Percentiles rank a stretch among this genome's conserved stretches.
phyloP scores from a whole-genome alignment of 2,113 vertebrate genomes.

The Gnathonemus longibarbis region DNA sequence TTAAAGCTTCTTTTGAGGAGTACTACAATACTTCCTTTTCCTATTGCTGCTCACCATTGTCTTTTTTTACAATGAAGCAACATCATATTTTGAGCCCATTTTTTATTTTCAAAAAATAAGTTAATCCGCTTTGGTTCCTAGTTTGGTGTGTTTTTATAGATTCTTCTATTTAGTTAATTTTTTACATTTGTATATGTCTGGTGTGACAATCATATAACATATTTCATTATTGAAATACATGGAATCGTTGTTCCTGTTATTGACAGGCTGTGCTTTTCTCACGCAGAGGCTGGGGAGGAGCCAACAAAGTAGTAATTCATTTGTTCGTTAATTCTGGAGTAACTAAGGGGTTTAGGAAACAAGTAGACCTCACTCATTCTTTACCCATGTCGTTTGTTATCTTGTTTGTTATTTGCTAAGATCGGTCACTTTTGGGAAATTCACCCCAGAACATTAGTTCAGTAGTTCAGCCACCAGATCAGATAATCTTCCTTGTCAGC shows the following conservation, averaged over 20 bases:
- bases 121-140: not conserved
- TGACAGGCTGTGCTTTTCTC: too few species aligned
- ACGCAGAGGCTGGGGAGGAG: too few species aligned
- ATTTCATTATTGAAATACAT: not conserved
- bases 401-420: not conserved
- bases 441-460: too few species aligned
- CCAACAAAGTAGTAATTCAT: not conserved
- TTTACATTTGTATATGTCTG: not conserved
- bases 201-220: not conserved
- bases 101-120: not conserved
- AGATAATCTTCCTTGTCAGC: too few species aligned
- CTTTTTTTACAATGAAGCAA: not conserved
- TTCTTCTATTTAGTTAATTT: not conserved
- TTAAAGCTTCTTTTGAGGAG: too few species aligned
- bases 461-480: too few species aligned
- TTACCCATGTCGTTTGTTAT: not conserved
- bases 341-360: not conserved
- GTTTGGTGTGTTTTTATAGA: not conserved
- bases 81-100: not conserved
- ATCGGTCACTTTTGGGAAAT: too few species aligned
- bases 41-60: too few species aligned
- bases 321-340: not conserved
- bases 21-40: too few species aligned
- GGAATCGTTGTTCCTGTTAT: not conserved
- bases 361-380: too few species aligned